Percentiles rank a stretch among this genome's conserved stretches.
Evolutionary conservation across 2,888 invertebrate species (phyloP).

Genomic region (Syrista parreyssii): DNA sequence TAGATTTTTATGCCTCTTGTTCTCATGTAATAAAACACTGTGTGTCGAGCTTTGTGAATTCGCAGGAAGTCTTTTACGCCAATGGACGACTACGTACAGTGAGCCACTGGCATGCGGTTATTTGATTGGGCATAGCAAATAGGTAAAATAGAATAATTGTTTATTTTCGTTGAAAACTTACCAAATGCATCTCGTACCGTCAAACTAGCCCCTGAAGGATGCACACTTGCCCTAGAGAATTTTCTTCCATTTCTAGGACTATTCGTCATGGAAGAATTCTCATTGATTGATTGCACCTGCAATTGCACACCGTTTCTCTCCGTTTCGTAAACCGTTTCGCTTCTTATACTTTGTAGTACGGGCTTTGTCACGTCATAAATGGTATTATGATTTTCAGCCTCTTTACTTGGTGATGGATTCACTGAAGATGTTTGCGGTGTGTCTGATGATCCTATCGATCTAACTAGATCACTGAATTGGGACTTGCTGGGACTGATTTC

Average conservation of each 20-base stretch:
- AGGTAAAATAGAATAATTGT: not conserved
- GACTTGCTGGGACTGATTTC: constrained; percentile 44
- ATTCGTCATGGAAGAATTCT: constrained; percentile 19
- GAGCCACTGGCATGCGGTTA: no score
- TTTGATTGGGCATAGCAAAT: not conserved
- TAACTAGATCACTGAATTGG: constrained; percentile 42
- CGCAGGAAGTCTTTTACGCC: no score
- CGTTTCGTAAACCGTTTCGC: constrained; percentile 38
- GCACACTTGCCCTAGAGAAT: constrained; percentile 47
- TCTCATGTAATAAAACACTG: not conserved
- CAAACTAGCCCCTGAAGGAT: constrained; percentile 48
- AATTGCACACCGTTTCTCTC: constrained; percentile 45
- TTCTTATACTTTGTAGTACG: constrained; percentile 13
- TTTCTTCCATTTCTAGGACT: constrained; percentile 41
- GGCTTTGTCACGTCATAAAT: constrained; percentile 18
- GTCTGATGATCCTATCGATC: constrained; percentile 40
- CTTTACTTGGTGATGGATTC: constrained; percentile 35
- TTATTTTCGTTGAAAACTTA: constrained; percentile 28
- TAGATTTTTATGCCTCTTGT: not conserved
- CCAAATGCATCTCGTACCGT: constrained; percentile 60
- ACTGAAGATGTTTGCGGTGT: constrained; percentile 37
- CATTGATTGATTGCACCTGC: constrained; percentile 15
- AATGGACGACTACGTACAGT: no score
- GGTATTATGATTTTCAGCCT: not conserved
- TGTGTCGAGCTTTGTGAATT: no score